These are phyloP conservation scores for Lasioglossum albipes DNA, from an alignment of 1,140 invertebrate genomes.

Conservation along the genomic window DNA sequence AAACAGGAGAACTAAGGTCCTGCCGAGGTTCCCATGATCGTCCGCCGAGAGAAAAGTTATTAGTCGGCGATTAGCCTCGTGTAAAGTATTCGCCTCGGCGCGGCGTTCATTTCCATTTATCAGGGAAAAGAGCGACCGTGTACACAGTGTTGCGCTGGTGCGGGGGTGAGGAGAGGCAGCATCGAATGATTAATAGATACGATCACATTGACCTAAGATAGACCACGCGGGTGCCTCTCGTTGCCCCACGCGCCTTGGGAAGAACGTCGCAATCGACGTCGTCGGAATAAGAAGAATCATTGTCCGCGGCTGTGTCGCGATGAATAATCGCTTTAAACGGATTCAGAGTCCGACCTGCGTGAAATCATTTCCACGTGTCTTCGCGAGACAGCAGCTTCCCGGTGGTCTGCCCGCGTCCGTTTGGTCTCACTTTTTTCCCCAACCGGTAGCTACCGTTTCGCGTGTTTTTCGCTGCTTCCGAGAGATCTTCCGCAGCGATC, in stretches of 20 bases:
- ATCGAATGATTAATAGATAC: conserved; percentile 64
- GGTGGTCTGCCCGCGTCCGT: conserved; percentile 47
- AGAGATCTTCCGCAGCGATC: conserved; percentile 29
- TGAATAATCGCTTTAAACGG: conserved; percentile 37
- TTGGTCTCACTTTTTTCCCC: conserved; percentile 41
- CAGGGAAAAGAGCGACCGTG: conserved; percentile 55
- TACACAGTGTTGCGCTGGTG: conserved; percentile 45
- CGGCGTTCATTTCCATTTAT: conserved; percentile 62
- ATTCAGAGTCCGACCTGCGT: conserved; percentile 29
- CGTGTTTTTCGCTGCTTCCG: conserved; percentile 1
- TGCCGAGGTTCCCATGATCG: conserved; percentile 53
- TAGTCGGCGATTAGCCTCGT: conserved; percentile 55
- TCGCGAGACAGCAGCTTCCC: conserved; percentile 10
- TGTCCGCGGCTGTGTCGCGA: conserved; percentile 38
- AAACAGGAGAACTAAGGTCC: conserved; percentile 31
- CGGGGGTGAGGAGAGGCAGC: conserved; percentile 23
- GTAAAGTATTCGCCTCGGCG: conserved; percentile 54
- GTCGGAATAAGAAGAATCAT: conserved; percentile 39
- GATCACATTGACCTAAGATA: conserved; percentile 58
- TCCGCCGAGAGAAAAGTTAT: conserved; percentile 51
- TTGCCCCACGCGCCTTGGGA: conserved; percentile 49
- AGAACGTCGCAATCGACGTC: conserved; percentile 43
- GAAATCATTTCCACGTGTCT: conserved; percentile 58
- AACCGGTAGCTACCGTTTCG: conserved; percentile 20
- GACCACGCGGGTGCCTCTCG: conserved; percentile 39